Base-by-base conservation (phyloP, 1,140 invertebrate species). In the Drosophila persimilis region DNA sequence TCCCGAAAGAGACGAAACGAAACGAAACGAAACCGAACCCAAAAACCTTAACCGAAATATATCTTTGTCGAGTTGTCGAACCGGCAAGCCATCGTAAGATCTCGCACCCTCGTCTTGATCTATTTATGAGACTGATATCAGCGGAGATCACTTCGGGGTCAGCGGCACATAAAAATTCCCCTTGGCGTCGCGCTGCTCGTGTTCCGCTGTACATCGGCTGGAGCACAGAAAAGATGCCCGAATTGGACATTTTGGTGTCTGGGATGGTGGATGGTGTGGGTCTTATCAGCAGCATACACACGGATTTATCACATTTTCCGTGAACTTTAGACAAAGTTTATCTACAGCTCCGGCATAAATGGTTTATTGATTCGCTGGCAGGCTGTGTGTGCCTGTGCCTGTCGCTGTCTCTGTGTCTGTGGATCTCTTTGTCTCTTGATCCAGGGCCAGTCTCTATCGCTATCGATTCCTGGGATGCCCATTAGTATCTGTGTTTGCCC, bases 271-370 rank as follows among this genome's bases (percentile, higher is more conserved):
- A 53, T 50, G 50, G 43, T 45, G 24, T 8, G 44, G 7, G 4
- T 26, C 66, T 89, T 88, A 88, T 88, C 83, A 88, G 71, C 55
- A 67, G 62, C 41, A 50, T 52, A 59, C 58, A 59, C 58, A 52
- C 71, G 61, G 85, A 90, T 90, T 90, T 90, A 90, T 90, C 89
- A 90, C 89, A 61, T 76, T 90, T 81, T 90, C 84, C 77, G 80
- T 90, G 89, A 90, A 90, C 89, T 90, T 86, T 90, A 74, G 74
- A 76, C 89, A 89, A 83, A 90, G 89, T 90, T 90, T 90, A 90
- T 90, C 89, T 89, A 77, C 79, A 73, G 57, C 44, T 63, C 66
- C 61, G 50, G 43, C 54, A 65, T 46, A 53, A 54, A 73, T 46
- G 50, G 72, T 66, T 74, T 74, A 69, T 65, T 53, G 59, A 85